Evolutionary conservation across 2,888 invertebrate genomes (phyloP).

Genomic region (Ectemnius lituratus): DNA sequence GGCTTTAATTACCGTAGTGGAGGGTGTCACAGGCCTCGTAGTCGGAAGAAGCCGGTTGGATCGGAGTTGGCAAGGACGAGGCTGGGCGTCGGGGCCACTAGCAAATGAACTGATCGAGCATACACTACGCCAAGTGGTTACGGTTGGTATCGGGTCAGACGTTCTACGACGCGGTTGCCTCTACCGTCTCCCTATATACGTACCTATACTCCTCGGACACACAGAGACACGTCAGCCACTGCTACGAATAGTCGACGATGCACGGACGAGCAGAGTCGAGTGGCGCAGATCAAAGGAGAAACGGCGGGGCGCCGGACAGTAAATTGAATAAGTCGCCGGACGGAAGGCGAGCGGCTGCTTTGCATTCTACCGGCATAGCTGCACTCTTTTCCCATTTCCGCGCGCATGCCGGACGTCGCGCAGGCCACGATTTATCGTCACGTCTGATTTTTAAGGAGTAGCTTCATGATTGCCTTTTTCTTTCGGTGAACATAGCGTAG

Average conservation of each 20-base stretch:
- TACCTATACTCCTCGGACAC: not conserved
- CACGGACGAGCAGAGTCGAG: slow-evolving; percentile 14
- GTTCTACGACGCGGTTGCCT: slow-evolving; percentile 17
- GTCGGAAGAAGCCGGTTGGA: slow-evolving; percentile 44
- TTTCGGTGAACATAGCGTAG: too few species aligned
- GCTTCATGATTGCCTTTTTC: too few species aligned
- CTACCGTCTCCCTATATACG: not conserved
- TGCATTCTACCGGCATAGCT: slow-evolving; percentile 1
- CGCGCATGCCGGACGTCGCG: too few species aligned
- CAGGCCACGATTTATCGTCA: too few species aligned
- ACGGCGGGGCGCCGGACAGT: slow-evolving; percentile 10
- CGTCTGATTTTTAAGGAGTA: too few species aligned
- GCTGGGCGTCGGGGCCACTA: slow-evolving; percentile 34
- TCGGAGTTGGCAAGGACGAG: slow-evolving; percentile 27
- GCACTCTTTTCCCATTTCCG: too few species aligned
- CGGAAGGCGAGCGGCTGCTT: slow-evolving; percentile 7
- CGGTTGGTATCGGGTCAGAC: slow-evolving; percentile 53
- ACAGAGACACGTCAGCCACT: slow-evolving; percentile 8
- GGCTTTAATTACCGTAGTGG: slow-evolving; percentile 54
- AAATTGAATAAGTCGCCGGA: slow-evolving; percentile 17
- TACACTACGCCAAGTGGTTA: slow-evolving; percentile 58
- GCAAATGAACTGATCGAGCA: slow-evolving; percentile 64
- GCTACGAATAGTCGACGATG: slow-evolving; percentile 1
- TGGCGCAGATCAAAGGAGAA: slow-evolving; percentile 51
- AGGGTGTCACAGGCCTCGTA: slow-evolving; percentile 39